Evolutionary conservation across 2,888 invertebrate genomes (phyloP).

Genomic region (Neoascia interrupta): DNA sequence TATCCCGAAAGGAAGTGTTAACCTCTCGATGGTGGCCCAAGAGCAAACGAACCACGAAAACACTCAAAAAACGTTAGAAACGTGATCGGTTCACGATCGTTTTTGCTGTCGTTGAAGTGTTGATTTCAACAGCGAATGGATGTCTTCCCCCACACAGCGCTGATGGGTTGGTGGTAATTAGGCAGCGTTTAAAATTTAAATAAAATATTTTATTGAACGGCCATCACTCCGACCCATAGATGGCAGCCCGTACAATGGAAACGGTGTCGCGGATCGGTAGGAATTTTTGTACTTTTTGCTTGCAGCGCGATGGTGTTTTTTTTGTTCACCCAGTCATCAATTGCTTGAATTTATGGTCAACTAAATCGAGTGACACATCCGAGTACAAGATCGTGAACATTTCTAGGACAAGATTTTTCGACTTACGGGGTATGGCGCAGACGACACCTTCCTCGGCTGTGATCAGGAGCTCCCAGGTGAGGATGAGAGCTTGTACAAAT

Average conservation of each 20-base stretch:
- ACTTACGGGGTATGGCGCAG: not conserved
- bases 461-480: conserved; percentile 51
- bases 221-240: conserved; percentile 30
- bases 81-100: conserved; percentile 64
- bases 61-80: conserved; percentile 40
- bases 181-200: conserved; percentile 64
- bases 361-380: conserved; percentile 70
- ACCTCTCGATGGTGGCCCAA: conserved; percentile 60
- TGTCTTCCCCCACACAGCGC: conserved; percentile 22
- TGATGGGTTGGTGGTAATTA: conserved; percentile 61
- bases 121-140: conserved; percentile 36
- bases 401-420: conserved; percentile 71
- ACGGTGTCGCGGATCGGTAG: conserved; percentile 19
- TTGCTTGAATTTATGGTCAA: conserved; percentile 71
- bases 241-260: not conserved
- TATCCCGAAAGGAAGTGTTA: conserved; percentile 68
- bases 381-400: conserved; percentile 71
- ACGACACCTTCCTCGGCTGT: conserved; percentile 40
- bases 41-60: conserved; percentile 47
- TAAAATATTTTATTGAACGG: conserved; percentile 63
- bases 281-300: conserved; percentile 46
- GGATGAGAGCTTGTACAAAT: conserved; percentile 56
- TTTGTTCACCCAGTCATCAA: conserved; percentile 70
- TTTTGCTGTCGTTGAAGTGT: conserved; percentile 61
- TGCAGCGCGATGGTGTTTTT: conserved; percentile 37